Evolutionary conservation across 1,140 invertebrate genomes (phyloP).

Genomic region (Dendrolimus kikuchii): DNA sequence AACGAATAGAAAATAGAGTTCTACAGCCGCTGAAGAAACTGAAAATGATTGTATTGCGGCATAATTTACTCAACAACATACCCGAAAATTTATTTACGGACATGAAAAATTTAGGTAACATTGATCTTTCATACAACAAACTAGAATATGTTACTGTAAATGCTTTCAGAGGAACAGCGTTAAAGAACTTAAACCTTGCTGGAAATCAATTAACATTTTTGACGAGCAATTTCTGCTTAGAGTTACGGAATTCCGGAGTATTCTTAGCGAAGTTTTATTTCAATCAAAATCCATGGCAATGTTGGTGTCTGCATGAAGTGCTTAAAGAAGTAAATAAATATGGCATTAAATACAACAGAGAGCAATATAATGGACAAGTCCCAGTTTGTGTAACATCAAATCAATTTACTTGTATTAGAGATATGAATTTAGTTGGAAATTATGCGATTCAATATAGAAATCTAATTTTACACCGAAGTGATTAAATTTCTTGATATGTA

Average conservation of each 20-base stretch:
- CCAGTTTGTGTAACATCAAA: slow-evolving; percentile 37
- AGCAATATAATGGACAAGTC: slow-evolving; percentile 32
- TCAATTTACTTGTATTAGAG: slow-evolving; percentile 29
- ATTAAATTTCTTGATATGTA: too few relatives aligned
- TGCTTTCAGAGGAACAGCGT: slow-evolving; percentile 32
- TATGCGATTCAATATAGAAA: too few relatives aligned
- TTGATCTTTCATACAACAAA: slow-evolving; percentile 44
- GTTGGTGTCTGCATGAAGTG: slow-evolving; percentile 41
- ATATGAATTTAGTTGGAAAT: too few relatives aligned
- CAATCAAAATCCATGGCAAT: slow-evolving; percentile 61
- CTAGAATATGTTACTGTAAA: slow-evolving; percentile 37
- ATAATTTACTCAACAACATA: slow-evolving; percentile 37
- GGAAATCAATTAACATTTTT: slow-evolving; percentile 50
- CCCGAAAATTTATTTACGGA: slow-evolving; percentile 41
- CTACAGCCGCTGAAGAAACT: slow-evolving; percentile 38
- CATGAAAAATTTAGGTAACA: slow-evolving; percentile 26
- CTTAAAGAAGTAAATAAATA: slow-evolving; percentile 40
- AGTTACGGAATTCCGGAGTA: slow-evolving; percentile 42
- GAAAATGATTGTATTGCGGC: slow-evolving; percentile 32
- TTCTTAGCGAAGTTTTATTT: slow-evolving; percentile 44
- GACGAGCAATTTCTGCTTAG: slow-evolving; percentile 47
- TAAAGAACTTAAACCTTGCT: slow-evolving; percentile 45
- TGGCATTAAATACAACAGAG: slow-evolving; percentile 35
- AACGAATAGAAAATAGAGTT: slow-evolving; percentile 29
- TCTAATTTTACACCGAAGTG: too few relatives aligned